These are phyloP conservation scores for Pachliopta kotzebuea DNA, from an alignment of 2,888 invertebrate genomes.

Conservation along the genomic window DNA sequence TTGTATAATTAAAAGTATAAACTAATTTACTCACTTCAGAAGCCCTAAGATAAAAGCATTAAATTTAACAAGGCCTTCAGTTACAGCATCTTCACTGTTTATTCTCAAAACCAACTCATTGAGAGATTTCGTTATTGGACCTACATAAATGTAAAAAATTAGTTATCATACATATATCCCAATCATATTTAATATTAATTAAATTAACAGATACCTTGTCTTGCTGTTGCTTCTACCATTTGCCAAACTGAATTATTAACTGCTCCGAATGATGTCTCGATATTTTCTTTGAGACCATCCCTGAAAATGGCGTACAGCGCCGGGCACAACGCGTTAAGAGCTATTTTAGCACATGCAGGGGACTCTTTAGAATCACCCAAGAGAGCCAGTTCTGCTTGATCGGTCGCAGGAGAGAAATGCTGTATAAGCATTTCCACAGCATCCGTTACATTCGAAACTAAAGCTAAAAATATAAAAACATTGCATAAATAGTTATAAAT, in stretches of 20 bases:
- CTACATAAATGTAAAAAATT: constrained; percentile 49
- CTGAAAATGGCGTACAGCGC: constrained; percentile 91
- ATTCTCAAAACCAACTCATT: constrained; percentile 91
- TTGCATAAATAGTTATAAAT: neutral
- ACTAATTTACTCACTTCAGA: constrained; percentile 84
- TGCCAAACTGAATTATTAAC: constrained; percentile 94
- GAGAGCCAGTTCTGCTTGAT: constrained; percentile 81
- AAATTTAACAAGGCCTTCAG: constrained; percentile 92
- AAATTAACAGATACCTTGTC: constrained; percentile 81
- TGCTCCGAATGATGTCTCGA: constrained; percentile 92
- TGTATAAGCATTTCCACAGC: constrained; percentile 88
- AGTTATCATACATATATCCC: neutral
- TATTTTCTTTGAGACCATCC: constrained; percentile 90
- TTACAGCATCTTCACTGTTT: constrained; percentile 90
- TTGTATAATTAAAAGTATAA: neutral
- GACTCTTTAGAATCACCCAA: constrained; percentile 81
- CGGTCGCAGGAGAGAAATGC: constrained; percentile 84
- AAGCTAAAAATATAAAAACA: constrained; percentile 66
- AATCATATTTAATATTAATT: constrained; percentile 1
- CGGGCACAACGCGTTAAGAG: constrained; percentile 88
- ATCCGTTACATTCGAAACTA: constrained; percentile 86
- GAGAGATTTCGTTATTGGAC: constrained; percentile 90
- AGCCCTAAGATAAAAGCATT: constrained; percentile 94
- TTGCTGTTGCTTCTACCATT: constrained; percentile 92
- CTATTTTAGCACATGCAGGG: constrained; percentile 86